Conservation (phyloP, 2,888 invertebrate genomes). For the Pachliopta kotzebuea region DNA sequence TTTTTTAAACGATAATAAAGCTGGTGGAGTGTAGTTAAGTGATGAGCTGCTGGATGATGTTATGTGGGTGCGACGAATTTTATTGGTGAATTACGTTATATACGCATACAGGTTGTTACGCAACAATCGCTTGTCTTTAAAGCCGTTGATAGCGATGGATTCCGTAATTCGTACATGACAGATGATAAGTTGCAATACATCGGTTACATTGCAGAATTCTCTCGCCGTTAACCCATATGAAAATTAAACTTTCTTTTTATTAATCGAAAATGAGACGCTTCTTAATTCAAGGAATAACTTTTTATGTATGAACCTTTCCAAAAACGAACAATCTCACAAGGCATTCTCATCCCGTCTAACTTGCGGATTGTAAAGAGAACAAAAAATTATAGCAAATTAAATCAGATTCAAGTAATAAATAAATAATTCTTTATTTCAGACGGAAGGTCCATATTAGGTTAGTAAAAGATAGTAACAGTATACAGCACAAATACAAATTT, state of each 20-base stretch:
- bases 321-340: no score
- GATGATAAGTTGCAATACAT: conserved; percentile 20
- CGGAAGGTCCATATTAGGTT: no score
- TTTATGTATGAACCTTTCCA: no score
- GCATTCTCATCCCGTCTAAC: no score
- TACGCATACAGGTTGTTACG: conserved; percentile 21
- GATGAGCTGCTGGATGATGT: conserved; percentile 39
- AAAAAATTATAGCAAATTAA: no score
- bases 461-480: no score
- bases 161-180: conserved; percentile 27
- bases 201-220: not conserved
- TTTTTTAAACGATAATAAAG: conserved; percentile 29
- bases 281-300: not conserved
- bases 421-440: no score
- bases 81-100: conserved; percentile 36
- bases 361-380: no score
- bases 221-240: not conserved
- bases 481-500: no score
- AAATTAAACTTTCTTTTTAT: not conserved
- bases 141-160: conserved; percentile 17
- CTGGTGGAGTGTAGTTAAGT: conserved; percentile 38
- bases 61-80: conserved; percentile 47
- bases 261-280: not conserved
- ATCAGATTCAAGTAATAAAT: no score
- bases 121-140: conserved; percentile 23